phyloP scores from a whole-genome alignment of 1,140 invertebrate species.

The Ceratosolen fusciceps region DNA sequence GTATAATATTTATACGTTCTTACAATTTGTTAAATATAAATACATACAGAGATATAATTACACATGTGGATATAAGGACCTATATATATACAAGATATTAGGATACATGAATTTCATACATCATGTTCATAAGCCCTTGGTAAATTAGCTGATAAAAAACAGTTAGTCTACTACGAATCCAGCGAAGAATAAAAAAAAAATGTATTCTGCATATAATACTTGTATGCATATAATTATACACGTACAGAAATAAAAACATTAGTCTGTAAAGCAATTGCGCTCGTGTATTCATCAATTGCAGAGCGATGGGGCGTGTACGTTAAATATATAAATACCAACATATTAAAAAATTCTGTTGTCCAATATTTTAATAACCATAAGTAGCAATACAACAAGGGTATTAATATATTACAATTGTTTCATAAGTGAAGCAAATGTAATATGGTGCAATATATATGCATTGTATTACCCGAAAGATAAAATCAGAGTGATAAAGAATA shows the following conservation, averaged over 20 bases:
- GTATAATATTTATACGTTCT: no score
- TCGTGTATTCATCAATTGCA: slow-evolving; percentile 14
- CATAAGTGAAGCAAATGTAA: slow-evolving; percentile 25
- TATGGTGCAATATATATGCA: slow-evolving; percentile 5
- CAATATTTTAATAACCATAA: neutral
- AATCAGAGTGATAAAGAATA: slow-evolving; percentile 3
- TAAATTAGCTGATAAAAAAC: no score
- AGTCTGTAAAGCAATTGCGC: neutral
- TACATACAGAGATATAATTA: no score
- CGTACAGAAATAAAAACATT: neutral
- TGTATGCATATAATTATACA: neutral
- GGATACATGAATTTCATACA: no score
- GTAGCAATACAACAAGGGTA: neutral
- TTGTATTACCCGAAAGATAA: neutral
- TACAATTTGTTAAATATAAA: no score
- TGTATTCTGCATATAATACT: neutral
- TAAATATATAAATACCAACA: slow-evolving; percentile 15
- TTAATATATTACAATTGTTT: slow-evolving; percentile 12
- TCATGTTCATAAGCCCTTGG: no score
- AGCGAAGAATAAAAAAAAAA: neutral
- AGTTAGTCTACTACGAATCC: neutral
- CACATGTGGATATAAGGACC: no score
- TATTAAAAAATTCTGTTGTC: slow-evolving; percentile 25
- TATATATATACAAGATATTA: no score
- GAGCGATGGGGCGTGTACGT: neutral